Conservation (phyloP, 2,113 vertebrate genomes). For the Zosterops japonicus region DNA sequence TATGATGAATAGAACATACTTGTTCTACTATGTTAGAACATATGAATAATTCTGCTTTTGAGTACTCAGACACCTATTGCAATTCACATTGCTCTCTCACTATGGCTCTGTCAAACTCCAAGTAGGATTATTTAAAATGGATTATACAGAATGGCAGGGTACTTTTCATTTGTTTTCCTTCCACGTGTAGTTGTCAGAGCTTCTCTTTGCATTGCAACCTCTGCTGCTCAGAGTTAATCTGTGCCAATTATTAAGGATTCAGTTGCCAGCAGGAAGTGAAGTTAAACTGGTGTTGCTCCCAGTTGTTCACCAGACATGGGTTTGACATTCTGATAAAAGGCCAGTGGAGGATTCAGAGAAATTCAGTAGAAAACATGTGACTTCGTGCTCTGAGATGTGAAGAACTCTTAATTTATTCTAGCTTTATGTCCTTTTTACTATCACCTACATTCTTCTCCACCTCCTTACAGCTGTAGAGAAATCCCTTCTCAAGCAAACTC, state of each 20-base stretch:
- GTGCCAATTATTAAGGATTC: neutral
- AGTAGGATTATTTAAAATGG: conserved; percentile 11
- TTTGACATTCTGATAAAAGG: neutral
- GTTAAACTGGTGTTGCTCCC: neutral
- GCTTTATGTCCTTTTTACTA: neutral
- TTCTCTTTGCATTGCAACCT: neutral
- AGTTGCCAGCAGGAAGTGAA: neutral
- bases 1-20: neutral
- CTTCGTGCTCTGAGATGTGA: neutral
- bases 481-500: neutral
- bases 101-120: neutral
- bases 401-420: neutral
- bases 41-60: conserved; percentile 33
- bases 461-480: neutral
- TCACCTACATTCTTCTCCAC: neutral
- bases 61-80: conserved; percentile 24
- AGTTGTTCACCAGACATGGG: neutral
- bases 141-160: conserved; percentile 2
- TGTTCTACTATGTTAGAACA: neutral
- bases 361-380: neutral
- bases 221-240: conserved; percentile 28
- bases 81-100: conserved; percentile 11
- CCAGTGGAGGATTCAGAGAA: neutral
- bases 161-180: conserved; percentile 40
- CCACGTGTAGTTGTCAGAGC: neutral